Base-by-base conservation (phyloP, 2,888 invertebrate genomes). In the Aromia moschata region DNA sequence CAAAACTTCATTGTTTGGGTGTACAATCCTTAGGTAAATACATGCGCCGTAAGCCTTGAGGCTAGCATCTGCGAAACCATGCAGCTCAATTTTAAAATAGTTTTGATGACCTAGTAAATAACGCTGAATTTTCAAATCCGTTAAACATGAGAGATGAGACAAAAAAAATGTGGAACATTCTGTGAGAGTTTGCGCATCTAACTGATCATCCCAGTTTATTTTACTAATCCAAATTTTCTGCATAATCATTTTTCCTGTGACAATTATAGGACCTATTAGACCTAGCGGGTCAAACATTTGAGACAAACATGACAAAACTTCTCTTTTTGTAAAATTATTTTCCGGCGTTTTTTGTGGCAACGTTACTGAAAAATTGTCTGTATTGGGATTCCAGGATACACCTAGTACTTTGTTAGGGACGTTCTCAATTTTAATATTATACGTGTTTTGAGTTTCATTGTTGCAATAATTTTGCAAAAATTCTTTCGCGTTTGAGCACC, bases 221-320 rank as follows among this genome's bases (percentile, higher is more conserved):
- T 55, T 51, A 9, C 18, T 10, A 16, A 40, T 16, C 64, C 64
- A 64, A 18, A 64, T 14, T 37, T 56, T 15, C 55, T 64, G 61
- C 7, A 64, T 30, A 11, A 64, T 17, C 2, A 64, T 62, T 56
- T 62, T 64, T 16, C 51, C 59, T 12, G 9, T 20, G 15, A 64
- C 56, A 4, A 56, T 33, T 5, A 44, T 14, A 12, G 59, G 56
- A 43, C 49, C 36, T 12, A 62, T 10, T n/a, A n/a, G n/a, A 4
- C 58, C 64, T 14, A 64, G 36, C 9, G 61, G 61, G 38, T 64
- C 58, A 41, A 56, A 64, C 1, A 64, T 49, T 56, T 62, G 58
- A 3, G 64, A 37, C 9, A 58, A 57, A 5, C 5, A 31, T 3
- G 59, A 64, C 10, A 62, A 17, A n/a, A 62, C 18, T 2, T n/a